These are phyloP conservation scores for Bos taurus DNA, from an alignment of 2,113 vertebrate species.

Conservation along the genomic window DNA sequence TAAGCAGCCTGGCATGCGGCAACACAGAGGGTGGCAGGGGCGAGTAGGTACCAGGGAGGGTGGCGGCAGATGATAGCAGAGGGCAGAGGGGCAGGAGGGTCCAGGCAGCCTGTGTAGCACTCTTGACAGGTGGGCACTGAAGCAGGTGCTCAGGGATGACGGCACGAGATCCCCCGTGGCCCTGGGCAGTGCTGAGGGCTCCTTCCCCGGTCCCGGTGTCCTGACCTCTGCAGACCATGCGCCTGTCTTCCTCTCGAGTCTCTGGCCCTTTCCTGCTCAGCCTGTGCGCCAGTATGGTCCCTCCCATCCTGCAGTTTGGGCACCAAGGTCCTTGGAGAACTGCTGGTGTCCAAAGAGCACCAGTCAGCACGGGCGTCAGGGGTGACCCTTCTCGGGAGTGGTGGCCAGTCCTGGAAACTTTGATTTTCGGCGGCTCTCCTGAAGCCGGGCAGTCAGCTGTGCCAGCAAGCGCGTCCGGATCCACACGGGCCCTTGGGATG, in stretches of 20 bases:
- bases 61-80: background rate
- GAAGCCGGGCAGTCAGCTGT: background rate
- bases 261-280: background rate
- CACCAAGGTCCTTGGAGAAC: background rate
- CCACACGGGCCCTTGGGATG: background rate
- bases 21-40: background rate
- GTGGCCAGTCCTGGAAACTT: background rate
- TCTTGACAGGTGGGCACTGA: background rate
- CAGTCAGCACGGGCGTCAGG: rapidly evolving
- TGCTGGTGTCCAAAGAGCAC: background rate
- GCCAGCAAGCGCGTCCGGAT: background rate
- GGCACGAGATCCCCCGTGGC: rapidly evolving
- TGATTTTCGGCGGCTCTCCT: background rate
- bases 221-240: background rate
- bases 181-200: background rate
- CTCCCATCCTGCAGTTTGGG: background rate
- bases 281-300: background rate
- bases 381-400: background rate
- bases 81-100: background rate
- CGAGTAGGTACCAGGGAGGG: background rate
- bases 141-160: background rate
- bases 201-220: background rate
- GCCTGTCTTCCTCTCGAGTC: background rate
- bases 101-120: background rate
- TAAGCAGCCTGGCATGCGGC: background rate